A percentile compares a stretch with the other conserved stretches of the same genome.
Evolutionary conservation across 2,113 vertebrate species (phyloP).

Genomic region (Bos javanicus): DNA sequence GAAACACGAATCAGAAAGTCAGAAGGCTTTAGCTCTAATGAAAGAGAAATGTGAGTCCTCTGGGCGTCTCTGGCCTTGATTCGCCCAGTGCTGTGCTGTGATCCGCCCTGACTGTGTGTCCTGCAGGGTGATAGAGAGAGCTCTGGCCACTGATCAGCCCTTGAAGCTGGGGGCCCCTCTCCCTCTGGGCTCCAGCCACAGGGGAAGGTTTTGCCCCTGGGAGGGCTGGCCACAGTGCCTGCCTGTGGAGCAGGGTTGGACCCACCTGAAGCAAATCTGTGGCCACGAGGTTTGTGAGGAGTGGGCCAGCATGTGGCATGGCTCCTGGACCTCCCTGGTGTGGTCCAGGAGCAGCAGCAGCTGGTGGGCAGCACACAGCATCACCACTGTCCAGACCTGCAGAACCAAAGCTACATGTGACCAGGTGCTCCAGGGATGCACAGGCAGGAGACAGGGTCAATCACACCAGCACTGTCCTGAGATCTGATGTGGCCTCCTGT

Average conservation of each 20-base stretch:
- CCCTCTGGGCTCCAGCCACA: background rate
- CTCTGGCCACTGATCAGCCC: background rate
- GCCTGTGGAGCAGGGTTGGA: background rate
- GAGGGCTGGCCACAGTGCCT: background rate
- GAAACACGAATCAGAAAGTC: background rate
- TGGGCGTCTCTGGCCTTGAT: background rate
- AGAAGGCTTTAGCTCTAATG: background rate
- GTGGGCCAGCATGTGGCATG: background rate
- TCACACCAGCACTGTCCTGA: background rate
- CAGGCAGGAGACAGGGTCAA: background rate
- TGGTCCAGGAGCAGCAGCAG: background rate
- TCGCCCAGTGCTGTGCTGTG: background rate
- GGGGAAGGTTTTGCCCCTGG: background rate
- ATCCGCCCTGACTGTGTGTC: background rate
- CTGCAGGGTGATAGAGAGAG: too few relatives aligned
- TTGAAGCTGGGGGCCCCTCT: too few relatives aligned
- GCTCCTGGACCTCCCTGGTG: accelerated
- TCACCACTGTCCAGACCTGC: background rate
- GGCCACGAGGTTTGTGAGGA: background rate
- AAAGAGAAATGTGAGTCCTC: accelerated
- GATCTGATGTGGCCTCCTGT: background rate
- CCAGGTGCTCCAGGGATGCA: background rate
- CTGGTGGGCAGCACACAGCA: background rate
- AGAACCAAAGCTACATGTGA: background rate
- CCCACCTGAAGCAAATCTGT: background rate